phyloP scores from a whole-genome alignment of 2,113 vertebrate species.

The Psilopsiagon aymara region DNA sequence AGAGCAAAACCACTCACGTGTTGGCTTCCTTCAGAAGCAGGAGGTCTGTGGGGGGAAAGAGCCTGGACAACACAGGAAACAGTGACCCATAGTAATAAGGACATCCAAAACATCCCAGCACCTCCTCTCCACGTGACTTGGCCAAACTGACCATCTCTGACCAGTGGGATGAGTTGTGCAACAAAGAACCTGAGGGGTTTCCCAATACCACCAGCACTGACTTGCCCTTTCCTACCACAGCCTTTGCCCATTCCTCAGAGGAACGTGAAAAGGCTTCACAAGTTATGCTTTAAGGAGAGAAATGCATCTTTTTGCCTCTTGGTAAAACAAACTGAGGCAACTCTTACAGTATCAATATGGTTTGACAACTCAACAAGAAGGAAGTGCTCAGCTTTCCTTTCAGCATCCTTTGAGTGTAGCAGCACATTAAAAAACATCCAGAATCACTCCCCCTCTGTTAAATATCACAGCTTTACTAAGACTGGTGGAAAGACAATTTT shows the following conservation, averaged over 20 bases:
- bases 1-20: background rate
- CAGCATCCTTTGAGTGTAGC: background rate
- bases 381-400: background rate
- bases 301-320: background rate
- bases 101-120: background rate
- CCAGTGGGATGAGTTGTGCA: rapidly evolving
- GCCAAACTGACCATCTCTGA: background rate
- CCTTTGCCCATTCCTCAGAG: background rate
- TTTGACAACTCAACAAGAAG: background rate
- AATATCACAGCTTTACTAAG: background rate
- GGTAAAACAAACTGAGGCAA: background rate
- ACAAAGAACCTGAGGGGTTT: background rate
- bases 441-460: background rate
- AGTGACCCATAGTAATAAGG: background rate
- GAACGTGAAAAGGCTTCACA: background rate
- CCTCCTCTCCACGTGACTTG: background rate
- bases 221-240: background rate
- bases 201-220: background rate
- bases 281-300: background rate
- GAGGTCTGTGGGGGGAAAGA: background rate
- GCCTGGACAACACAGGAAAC: background rate
- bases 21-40: background rate
- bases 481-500: background rate
- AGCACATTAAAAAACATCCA: background rate
- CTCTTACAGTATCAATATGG: background rate